Conservation (phyloP, 2,888 invertebrate genomes). For the Alviniconcha strummeri region DNA sequence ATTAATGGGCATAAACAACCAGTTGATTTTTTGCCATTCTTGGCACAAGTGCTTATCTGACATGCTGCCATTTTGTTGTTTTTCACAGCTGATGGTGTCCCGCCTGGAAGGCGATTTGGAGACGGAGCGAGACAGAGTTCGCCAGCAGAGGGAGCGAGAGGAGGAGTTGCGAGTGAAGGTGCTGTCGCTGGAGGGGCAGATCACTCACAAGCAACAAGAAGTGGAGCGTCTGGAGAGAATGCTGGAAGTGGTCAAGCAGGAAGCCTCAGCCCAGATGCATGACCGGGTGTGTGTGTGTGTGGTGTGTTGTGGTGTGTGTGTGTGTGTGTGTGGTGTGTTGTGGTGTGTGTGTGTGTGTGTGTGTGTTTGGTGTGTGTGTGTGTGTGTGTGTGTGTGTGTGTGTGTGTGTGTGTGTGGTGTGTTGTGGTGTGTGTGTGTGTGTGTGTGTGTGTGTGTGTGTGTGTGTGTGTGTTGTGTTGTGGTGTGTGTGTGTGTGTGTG, state of each 20-base stretch:
- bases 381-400: too few relatives aligned
- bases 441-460: too few relatives aligned
- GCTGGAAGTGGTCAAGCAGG: conserved; percentile 63
- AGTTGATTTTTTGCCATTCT: too few relatives aligned
- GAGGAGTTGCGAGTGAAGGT: conserved; percentile 54
- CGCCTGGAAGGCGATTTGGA: conserved; percentile 51
- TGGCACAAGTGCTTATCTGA: too few relatives aligned
- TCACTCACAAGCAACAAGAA: conserved; percentile 62
- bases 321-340: conserved; percentile 4
- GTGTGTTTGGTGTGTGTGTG: too few relatives aligned
- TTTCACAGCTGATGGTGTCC: conserved; percentile 34
- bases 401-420: too few relatives aligned
- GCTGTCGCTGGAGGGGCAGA: conserved; percentile 52
- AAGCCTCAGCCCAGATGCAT: conserved; percentile 60
- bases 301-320: not conserved
- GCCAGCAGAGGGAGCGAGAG: conserved; percentile 56
- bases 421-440: too few relatives aligned
- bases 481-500: too few relatives aligned
- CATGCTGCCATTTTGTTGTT: not conserved
- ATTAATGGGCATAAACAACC: too few relatives aligned
- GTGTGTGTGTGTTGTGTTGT: too few relatives aligned
- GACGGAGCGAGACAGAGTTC: conserved; percentile 55
- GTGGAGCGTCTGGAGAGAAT: conserved; percentile 61
- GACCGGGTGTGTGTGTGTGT: conserved; percentile 53
- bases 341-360: too few relatives aligned